Evolutionary conservation across 2,113 vertebrate genomes (phyloP).

Genomic region (Amphiprion ocellaris): DNA sequence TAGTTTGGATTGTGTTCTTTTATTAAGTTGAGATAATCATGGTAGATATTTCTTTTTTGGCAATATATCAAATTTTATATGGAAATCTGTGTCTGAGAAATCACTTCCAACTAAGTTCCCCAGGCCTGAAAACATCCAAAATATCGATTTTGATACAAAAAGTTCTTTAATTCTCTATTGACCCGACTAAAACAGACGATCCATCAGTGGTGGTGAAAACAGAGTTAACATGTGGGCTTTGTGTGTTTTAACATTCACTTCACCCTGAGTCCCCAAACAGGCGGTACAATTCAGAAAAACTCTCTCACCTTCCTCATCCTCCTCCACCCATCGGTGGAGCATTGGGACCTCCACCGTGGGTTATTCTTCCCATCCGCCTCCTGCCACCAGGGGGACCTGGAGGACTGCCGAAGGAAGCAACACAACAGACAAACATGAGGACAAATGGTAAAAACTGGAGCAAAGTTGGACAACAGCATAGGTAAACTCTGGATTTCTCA

Average conservation of each 20-base stretch:
- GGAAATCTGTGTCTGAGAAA: too few species aligned
- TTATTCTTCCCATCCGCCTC: conserved; percentile 93
- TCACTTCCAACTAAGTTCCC: too few species aligned
- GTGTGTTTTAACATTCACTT: neutral
- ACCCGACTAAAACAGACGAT: too few species aligned
- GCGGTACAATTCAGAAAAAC: neutral
- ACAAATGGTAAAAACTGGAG: neutral
- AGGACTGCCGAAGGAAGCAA: conserved; percentile 82
- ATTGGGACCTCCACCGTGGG: conserved; percentile 89
- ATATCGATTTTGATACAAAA: too few species aligned
- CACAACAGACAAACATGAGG: neutral
- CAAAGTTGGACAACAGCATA: neutral
- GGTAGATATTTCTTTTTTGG: too few species aligned
- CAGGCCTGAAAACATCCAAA: too few species aligned
- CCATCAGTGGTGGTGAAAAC: too few species aligned
- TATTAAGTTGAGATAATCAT: too few species aligned
- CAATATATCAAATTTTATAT: too few species aligned
- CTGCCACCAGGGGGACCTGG: conserved; percentile 91
- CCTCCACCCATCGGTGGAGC: conserved; percentile 96
- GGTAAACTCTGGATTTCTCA: neutral
- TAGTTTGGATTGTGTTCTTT: too few species aligned
- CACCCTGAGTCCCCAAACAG: neutral
- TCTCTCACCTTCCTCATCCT: conserved; percentile 97
- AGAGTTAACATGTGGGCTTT: too few species aligned
- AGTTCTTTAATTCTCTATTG: too few species aligned